Evolutionary conservation across 2,797 vertebrate species (phyloP).

Genomic region (Urophycis tenuis): DNA sequence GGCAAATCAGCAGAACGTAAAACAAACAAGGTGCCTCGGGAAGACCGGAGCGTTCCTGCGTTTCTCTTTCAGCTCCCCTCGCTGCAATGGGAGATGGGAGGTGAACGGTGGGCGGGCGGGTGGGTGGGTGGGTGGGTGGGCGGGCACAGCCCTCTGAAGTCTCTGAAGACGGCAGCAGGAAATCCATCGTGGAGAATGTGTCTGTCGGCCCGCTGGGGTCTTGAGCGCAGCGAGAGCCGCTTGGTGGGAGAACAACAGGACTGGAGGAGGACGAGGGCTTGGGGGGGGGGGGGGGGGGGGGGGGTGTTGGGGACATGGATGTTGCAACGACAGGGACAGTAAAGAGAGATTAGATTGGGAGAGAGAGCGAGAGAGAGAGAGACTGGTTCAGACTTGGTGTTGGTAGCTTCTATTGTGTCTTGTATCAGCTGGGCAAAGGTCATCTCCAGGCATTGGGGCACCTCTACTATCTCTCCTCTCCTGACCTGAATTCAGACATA

Average conservation of each 20-base stretch:
- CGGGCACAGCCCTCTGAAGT: not conserved
- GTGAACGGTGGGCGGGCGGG: not conserved
- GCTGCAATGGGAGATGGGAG: not conserved
- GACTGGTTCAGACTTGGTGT: not conserved
- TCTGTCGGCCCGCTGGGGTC: not conserved
- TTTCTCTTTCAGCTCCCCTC: not conserved
- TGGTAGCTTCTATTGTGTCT: constrained; percentile 21
- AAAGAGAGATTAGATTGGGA: too few species aligned
- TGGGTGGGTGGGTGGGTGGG: not conserved
- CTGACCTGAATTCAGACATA: constrained; percentile 64
- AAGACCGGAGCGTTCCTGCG: not conserved
- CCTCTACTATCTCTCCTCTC: constrained; percentile 50
- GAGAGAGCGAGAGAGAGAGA: not conserved
- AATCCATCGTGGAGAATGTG: not conserved
- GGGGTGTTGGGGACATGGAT: not conserved
- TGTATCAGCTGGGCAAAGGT: constrained; percentile 36
- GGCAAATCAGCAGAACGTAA: constrained; percentile 56
- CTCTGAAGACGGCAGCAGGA: not conserved
- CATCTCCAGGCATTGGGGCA: constrained; percentile 34
- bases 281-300: not conserved
- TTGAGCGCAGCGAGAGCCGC: not conserved
- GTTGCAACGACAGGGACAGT: not conserved
- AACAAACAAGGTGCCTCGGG: constrained; percentile 38
- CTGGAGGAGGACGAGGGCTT: not conserved
- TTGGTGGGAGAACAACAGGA: not conserved